Base-by-base conservation (phyloP, 2,888 invertebrate genomes). In the Drosophila affinis region DNA sequence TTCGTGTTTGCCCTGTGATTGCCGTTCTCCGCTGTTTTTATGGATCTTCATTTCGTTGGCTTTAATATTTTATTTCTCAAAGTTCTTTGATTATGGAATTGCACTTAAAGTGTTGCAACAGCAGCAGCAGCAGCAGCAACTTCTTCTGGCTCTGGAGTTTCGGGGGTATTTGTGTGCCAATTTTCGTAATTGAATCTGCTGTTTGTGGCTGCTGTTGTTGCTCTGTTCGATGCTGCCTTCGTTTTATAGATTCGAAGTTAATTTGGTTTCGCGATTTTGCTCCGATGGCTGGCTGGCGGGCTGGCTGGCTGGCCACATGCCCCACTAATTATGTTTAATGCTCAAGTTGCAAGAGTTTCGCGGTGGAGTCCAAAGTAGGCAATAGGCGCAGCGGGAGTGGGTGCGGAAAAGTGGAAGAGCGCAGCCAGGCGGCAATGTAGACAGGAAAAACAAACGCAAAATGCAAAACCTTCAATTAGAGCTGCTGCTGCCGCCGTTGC, bases 381-480 rank as follows among this genome's bases (percentile, higher is more conserved):
- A 46, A 56, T 53, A 56, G 56, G 39, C 32, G 56, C 44, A 72
- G 63, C 60, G 45, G 62, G 56, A 52, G 52, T 17, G 21, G 17
- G 46, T 59, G 70, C 60, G 34, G 21, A 65, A 62, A 62, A 51
- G 69, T 62, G 34, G 14, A 65, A 62, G 56, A 51, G 69, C 53
- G 62, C 86, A 80, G 44, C 78, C 67, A 83, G 76, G 76, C 81
- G 39, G 78, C 68, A 76, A 59, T 48, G 60, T 63, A 77, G 68
- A 76, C 79, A 68, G 76, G 62, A 71, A 81, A 80, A 76, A 78
- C 79, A 76, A 75, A 76, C 34, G 63, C 71, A 53, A 70, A 78
- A 81, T 81, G 77, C 65, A 82, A 79, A 82, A 86, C 87, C 87
- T 86, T 82, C 78, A 82, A 82, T 82, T 86, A 86, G 84, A 81